Evolutionary conservation across 37 sponge, comb jelly and placozoan species (phyloP).

Genomic region (Oscarella lobularis): DNA sequence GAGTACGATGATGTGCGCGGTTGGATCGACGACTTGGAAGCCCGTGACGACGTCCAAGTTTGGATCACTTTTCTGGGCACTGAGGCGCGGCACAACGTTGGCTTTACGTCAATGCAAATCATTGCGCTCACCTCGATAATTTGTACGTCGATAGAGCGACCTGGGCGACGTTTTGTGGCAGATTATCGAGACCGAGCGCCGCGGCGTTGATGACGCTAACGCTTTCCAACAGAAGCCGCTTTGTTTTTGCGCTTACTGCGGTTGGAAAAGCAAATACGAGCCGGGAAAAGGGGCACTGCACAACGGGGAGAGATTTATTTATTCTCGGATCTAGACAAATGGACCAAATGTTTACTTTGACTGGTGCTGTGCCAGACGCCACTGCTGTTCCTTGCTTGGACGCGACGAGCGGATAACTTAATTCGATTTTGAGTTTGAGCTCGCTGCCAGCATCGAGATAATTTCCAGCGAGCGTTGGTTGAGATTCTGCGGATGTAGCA

Average conservation of each 20-base stretch:
- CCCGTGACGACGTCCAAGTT: background rate
- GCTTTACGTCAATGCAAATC: too few species aligned
- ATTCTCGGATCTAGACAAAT: too few species aligned
- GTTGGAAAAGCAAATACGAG: slow-evolving; percentile 49
- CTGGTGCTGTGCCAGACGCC: background rate
- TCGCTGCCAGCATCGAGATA: slow-evolving; percentile 32
- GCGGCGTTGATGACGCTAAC: slow-evolving; percentile 41
- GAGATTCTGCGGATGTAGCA: background rate
- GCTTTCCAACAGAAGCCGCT: slow-evolving; percentile 10
- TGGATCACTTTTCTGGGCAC: background rate
- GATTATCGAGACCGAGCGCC: slow-evolving; percentile 37
- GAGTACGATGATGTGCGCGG: slow-evolving; percentile 54
- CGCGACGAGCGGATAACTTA: slow-evolving; percentile 20
- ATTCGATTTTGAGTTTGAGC: slow-evolving; percentile 21
- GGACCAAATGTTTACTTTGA: background rate
- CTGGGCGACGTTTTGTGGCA: slow-evolving; percentile 23
- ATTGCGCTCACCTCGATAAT: slow-evolving; percentile 37
- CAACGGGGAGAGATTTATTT: background rate
- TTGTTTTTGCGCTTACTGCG: too few species aligned
- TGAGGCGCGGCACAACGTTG: too few species aligned
- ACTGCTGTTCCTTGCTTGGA: background rate
- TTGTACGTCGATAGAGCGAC: slow-evolving; percentile 84
- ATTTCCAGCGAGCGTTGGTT: slow-evolving; percentile 29
- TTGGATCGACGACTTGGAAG: slow-evolving; percentile 29
- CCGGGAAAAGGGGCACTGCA: slow-evolving; percentile 66